phyloP scores from a whole-genome alignment of 2,113 vertebrate species.

The Asarcornis scutulata region DNA sequence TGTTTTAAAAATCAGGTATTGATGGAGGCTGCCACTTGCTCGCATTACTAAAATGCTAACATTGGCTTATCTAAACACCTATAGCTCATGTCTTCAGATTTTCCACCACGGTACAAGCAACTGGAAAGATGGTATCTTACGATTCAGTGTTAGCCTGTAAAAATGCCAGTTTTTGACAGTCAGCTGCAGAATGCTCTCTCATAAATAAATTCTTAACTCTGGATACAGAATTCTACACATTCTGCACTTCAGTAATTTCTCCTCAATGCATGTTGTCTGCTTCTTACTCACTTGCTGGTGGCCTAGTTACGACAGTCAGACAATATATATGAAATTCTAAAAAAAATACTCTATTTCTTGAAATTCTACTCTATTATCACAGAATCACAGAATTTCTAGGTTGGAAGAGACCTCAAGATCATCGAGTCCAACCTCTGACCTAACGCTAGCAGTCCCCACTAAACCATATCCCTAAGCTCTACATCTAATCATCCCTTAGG shows the following conservation, averaged over 20 bases:
- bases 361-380: neutral
- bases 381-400: too few relatives aligned
- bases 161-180: neutral
- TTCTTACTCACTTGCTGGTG: neutral
- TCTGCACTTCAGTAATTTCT: neutral
- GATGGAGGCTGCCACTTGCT: neutral
- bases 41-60: neutral
- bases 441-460: too few relatives aligned
- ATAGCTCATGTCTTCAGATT: neutral
- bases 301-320: neutral
- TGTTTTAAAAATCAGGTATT: neutral
- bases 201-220: neutral
- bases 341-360: neutral
- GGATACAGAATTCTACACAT: neutral
- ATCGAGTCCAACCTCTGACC: too few relatives aligned
- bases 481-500: neutral
- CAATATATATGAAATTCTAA: neutral
- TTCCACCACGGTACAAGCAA: neutral
- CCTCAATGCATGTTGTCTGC: neutral
- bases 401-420: too few relatives aligned
- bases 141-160: neutral
- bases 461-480: too few relatives aligned
- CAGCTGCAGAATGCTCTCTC: neutral
- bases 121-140: neutral
- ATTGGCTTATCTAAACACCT: neutral